Evolutionary conservation across 2,797 vertebrate genomes (phyloP), one percentile per base, ranked within the genome.

Genomic region (Lophius americanus): DNA sequence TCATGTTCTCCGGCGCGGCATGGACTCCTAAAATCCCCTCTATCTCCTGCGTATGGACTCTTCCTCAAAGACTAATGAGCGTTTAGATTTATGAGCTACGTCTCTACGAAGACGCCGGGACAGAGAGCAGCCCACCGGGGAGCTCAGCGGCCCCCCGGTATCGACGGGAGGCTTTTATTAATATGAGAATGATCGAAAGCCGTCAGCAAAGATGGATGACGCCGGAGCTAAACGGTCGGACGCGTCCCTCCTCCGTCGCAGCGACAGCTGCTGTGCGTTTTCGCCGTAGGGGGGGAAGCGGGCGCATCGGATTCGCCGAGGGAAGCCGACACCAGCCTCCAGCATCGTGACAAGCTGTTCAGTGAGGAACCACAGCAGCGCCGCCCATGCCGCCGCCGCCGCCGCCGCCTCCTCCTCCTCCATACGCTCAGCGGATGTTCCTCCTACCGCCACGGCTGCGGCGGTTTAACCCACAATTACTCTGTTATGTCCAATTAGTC

Each of bases 401-500:
- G 49, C 66, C 63, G 54, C 65, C 52, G 57, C 64, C 46, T 47
- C 54, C 77, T 58, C 66, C 58, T 77, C 68, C 47, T 65, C 64
- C 60, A 59, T 70, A 57, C 33, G 77, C 78, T 73, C 72, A 75
- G 73, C 73, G 71, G 73, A 83, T 83, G 88, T 86, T 86, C 74
- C 68, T 88, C 78, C 73, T 83, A 78, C 79, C 64, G 51, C 80
- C 35, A 66, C 35, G 47, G 70, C 82, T 76, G 68, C 75, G 54
- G 70, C 46, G 83, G 82, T 86, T 88, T 75, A 78, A 72, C 79
- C 88, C 74, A 78, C 86, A 86, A 89, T 90, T 87, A 85, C 68
- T 85, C 81, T 82, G 88, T 85, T 90, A 80, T 83, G 86, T 92
- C 83, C 88, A 90, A 92, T 93, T 92, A 91, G 89, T 76, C 78